Percentiles rank a stretch among this genome's conserved stretches.
phyloP scores from a whole-genome alignment of 2,113 vertebrate genomes.

The Vireo altiloquus region DNA sequence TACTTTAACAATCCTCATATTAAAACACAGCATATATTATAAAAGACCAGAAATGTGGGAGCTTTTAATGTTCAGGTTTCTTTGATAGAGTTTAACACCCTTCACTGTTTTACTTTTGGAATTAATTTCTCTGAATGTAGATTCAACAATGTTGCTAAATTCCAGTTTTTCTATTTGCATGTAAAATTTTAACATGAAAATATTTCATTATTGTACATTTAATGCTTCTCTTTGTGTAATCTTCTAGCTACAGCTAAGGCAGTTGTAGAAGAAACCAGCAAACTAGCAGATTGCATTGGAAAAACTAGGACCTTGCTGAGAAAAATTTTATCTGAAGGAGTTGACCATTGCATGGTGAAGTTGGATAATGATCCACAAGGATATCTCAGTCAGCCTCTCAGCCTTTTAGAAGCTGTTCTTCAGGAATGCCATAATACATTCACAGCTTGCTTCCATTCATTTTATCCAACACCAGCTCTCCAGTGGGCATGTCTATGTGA shows the following conservation, averaged over 20 bases:
- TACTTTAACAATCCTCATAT: background rate
- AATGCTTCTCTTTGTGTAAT: background rate
- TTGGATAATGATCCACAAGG: constrained; percentile 96
- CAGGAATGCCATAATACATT: constrained; percentile 98
- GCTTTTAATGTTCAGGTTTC: background rate
- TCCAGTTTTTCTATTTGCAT: background rate
- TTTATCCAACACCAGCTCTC: constrained; percentile 94
- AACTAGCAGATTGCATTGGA: constrained; percentile 95
- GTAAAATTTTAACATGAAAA: background rate
- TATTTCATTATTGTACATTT: background rate
- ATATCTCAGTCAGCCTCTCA: constrained; percentile 92
- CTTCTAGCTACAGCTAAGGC: constrained; percentile 88
- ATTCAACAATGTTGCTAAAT: background rate
- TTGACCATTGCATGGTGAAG: constrained; percentile 94
- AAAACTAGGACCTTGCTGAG: constrained; percentile 96
- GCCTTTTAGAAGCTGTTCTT: constrained; percentile 93
- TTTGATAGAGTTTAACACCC: background rate
- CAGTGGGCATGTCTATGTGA: constrained; percentile 99
- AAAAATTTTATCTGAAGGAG: constrained; percentile 96
- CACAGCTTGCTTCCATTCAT: constrained; percentile 97
- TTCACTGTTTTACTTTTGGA: background rate
- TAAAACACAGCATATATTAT: background rate
- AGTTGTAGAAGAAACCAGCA: constrained; percentile 96
- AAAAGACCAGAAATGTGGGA: background rate
- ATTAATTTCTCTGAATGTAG: background rate